A percentile compares a stretch with the other conserved stretches of the same genome.
Conservation (phyloP, 2,797 vertebrate species). For the Ptychobarbus kaznakovi region DNA sequence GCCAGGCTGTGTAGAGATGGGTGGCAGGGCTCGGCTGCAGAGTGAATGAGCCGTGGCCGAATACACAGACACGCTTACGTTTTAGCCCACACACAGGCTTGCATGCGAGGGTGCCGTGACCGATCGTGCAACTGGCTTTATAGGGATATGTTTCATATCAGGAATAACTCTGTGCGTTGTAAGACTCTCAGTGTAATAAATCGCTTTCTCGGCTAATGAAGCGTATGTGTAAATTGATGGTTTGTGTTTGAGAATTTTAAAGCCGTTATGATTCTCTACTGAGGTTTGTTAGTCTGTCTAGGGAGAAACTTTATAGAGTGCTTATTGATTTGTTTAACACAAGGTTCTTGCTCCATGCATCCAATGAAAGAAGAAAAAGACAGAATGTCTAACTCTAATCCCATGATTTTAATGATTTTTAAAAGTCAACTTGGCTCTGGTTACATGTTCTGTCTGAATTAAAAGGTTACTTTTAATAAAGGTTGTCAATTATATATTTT, state of each 20-base stretch:
- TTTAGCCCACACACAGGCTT: constrained; percentile 19
- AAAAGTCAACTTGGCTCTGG: neutral
- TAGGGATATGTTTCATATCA: constrained; percentile 14
- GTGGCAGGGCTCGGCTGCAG: constrained; percentile 39
- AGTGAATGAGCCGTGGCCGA: constrained; percentile 47
- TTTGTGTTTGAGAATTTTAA: constrained; percentile 37
- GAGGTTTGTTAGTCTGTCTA: constrained; percentile 22
- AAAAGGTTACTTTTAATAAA: neutral
- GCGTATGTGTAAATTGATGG: constrained; percentile 73
- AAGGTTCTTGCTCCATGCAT: neutral
- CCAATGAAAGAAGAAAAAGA: neutral
- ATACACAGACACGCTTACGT: constrained; percentile 29
- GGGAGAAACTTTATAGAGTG: constrained; percentile 50
- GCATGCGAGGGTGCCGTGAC: constrained; percentile 17
- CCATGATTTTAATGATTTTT: constrained; percentile 14
- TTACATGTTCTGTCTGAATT: neutral
- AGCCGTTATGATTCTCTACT: constrained; percentile 7
- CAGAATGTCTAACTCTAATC: constrained; percentile 13
- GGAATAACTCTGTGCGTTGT: neutral
- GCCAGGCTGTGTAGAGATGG: constrained; percentile 51
- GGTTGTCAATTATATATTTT: neutral
- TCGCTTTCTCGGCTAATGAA: constrained; percentile 66
- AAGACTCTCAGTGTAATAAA: neutral
- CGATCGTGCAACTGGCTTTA: constrained; percentile 32
- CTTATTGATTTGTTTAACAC: constrained; percentile 62